Base-by-base conservation (phyloP, 2,888 invertebrate genomes). In the Helicoverpa assulta region DNA sequence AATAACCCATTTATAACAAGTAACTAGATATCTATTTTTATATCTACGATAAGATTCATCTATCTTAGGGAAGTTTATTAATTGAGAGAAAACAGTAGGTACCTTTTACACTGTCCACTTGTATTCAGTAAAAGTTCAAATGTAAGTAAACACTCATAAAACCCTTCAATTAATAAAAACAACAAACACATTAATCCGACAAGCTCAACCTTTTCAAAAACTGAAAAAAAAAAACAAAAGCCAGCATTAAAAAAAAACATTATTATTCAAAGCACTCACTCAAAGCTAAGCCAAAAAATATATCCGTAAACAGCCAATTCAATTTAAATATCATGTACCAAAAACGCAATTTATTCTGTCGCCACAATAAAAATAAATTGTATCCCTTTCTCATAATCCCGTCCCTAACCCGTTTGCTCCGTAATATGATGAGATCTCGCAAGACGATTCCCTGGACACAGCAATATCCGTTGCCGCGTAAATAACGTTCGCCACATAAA, bases 381-480 rank as follows among this genome's bases (percentile, higher is more conserved):
- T 65, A 79, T 76, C 65, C 58, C 74, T 85, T 79, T 69, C 70
- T 81, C 76, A 84, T 84, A 81, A 82, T 76, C 74, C 82, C 79
- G 58, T 81, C 82, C 84, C 85, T 83, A 85, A 83, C 85, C 86
- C 88, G 85, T 87, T 89, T 88, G 87, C 71, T 71, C 63, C 83
- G 85, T 87, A 87, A 86, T 86, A 87, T 88, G 86, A 90, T 88
- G 87, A 86, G 86, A 85, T 85, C 83, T 73, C 78, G 76, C 75
- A 84, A 89, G 88, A 87, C 85, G 86, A 86, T 86, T 86, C 87
- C 87, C 85, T 85, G 85, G 89, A 88, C 89, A 85, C 85, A 65
- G 84, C 89, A 86, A 89, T 90, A 92, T 92, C 89, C 91, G 84
- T 90, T 86, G 88, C 88, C 70, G 85, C 84, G 84, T 82, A 87